A percentile compares a stretch with the other conserved stretches of the same genome.
phyloP scores from a whole-genome alignment of 2,888 invertebrate species.

The Diachrysia chrysitis region DNA sequence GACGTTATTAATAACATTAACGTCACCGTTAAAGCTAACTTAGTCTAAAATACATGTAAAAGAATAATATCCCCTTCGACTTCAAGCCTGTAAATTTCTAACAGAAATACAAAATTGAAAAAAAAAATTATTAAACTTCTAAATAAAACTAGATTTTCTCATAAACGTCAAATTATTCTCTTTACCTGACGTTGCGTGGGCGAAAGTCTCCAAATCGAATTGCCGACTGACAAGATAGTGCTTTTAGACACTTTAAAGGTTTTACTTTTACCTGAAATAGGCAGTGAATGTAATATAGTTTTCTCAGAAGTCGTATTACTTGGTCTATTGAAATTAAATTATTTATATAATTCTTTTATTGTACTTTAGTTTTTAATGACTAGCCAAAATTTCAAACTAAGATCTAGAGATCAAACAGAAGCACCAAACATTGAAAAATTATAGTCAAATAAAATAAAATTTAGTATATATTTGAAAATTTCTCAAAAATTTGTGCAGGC shows the following conservation, averaged over 20 bases:
- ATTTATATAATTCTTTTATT: not conserved
- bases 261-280: slow-evolving; percentile 18
- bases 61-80: not conserved
- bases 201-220: slow-evolving; percentile 30
- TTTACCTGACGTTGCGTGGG: slow-evolving; percentile 31
- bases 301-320: slow-evolving; percentile 16
- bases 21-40: too few relatives aligned
- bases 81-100: not conserved
- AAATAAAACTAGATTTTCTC: slow-evolving; percentile 14
- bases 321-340: not conserved
- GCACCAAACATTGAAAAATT: too few relatives aligned
- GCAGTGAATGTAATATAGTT: slow-evolving; percentile 16
- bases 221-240: slow-evolving; percentile 41
- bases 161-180: slow-evolving; percentile 30
- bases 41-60: not conserved
- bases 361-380: too few relatives aligned
- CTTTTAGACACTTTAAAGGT: slow-evolving; percentile 46
- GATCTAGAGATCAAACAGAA: too few relatives aligned
- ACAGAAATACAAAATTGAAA: not conserved
- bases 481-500: too few relatives aligned
- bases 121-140: not conserved
- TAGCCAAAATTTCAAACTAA: too few relatives aligned
- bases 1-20: too few relatives aligned
- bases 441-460: too few relatives aligned
- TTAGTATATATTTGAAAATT: too few relatives aligned